Percentiles rank a stretch among this genome's conserved stretches.
Conservation (phyloP, 2,113 vertebrate species). For the Synodontis membranacea region DNA sequence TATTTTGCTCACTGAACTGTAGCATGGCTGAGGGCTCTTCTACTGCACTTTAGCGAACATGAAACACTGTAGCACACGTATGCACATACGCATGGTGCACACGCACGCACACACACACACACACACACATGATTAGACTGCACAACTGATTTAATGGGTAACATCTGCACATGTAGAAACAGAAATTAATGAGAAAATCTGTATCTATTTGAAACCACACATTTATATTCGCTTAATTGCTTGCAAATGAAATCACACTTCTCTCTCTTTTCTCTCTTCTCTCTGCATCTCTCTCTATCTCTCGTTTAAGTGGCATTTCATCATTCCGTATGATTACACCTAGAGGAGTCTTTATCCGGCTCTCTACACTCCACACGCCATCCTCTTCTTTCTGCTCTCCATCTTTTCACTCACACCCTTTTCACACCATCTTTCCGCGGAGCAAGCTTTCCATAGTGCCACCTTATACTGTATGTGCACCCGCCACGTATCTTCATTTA, state of each 20-base stretch:
- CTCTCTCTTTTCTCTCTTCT: conserved; percentile 4
- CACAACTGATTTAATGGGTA: conserved; percentile 32
- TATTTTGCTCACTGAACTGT: conserved; percentile 39
- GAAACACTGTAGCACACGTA: conserved; percentile 14
- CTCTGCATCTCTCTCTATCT: conserved; percentile 8
- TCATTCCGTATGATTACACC: conserved; percentile 52
- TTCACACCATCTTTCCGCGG: conserved; percentile 8
- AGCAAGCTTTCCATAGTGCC: conserved; percentile 30
- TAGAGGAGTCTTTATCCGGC: conserved; percentile 36
- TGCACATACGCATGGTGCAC: background rate
- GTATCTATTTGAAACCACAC: conserved; percentile 47
- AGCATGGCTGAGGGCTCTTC: conserved; percentile 43
- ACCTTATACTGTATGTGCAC: background rate
- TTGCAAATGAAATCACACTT: conserved; percentile 50
- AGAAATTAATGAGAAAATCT: conserved; percentile 54
- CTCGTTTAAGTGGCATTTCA: conserved; percentile 51
- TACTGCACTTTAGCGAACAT: conserved; percentile 19
- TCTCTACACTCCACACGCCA: background rate
- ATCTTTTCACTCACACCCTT: conserved; percentile 26
- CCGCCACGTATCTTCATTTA: background rate
- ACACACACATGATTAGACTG: conserved; percentile 19
- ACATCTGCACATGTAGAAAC: conserved; percentile 25
- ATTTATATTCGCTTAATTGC: conserved; percentile 55
- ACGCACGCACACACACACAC: conserved; percentile 29
- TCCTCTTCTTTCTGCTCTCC: background rate